phyloP scores from a whole-genome alignment of 2,888 invertebrate species.

The Acrobasis suavella region DNA sequence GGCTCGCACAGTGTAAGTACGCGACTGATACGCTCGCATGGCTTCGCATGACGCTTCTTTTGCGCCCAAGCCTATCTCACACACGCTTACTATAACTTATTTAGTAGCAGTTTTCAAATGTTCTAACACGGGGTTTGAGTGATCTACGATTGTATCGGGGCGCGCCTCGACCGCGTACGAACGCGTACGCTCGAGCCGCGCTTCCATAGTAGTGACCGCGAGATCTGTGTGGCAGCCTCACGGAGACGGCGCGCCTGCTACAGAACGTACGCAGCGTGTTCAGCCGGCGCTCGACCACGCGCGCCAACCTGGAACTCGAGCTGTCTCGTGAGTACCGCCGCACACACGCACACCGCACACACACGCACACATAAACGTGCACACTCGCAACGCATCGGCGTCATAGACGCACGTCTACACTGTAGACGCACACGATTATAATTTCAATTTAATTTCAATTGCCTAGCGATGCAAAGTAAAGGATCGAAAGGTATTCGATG shows the following conservation, averaged over 20 bases:
- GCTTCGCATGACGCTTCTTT: slow-evolving; percentile 47
- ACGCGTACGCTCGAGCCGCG: slow-evolving; percentile 16
- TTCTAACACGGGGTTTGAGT: slow-evolving; percentile 8
- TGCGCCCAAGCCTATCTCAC: slow-evolving; percentile 27
- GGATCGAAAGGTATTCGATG: slow-evolving; percentile 29
- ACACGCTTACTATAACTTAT: slow-evolving; percentile 27
- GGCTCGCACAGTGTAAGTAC: slow-evolving; percentile 95
- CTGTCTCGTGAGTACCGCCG: slow-evolving; percentile 92
- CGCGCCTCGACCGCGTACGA: slow-evolving; percentile 7
- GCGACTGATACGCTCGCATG: slow-evolving; percentile 39
- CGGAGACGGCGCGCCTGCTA: slow-evolving; percentile 98
- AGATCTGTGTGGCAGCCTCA: slow-evolving; percentile 88
- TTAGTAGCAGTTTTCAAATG: slow-evolving; percentile 24
- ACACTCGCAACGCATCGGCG: slow-evolving; percentile 48
- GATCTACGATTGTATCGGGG: slow-evolving; percentile 6
- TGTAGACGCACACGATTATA: slow-evolving; percentile 33
- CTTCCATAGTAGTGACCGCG: slow-evolving; percentile 41
- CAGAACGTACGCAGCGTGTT: slow-evolving; percentile 97
- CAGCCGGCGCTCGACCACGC: slow-evolving; percentile 88
- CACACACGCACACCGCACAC: slow-evolving; percentile 27
- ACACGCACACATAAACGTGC: slow-evolving; percentile 26
- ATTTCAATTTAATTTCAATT: slow-evolving; percentile 24
- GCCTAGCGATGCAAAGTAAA: slow-evolving; percentile 24
- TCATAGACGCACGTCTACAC: slow-evolving; percentile 45
- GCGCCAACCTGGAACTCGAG: slow-evolving; percentile 93